Percentiles rank a stretch among this genome's conserved stretches.
These are phyloP conservation scores for Psophia crepitans DNA, from an alignment of 2,113 vertebrate species.

Conservation along the genomic window DNA sequence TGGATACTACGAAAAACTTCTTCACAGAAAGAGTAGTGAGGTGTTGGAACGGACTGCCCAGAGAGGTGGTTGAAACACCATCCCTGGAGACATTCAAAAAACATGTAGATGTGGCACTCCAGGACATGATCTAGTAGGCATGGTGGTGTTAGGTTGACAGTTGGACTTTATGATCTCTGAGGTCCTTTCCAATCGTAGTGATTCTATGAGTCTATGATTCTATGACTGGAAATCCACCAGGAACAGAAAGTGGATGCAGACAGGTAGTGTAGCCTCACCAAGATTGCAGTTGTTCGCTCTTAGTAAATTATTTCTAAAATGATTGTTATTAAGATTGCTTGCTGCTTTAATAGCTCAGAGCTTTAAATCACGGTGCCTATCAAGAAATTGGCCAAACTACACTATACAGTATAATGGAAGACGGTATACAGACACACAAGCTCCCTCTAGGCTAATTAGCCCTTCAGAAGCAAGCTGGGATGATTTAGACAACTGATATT, in stretches of 20 bases:
- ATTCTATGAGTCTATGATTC: no score
- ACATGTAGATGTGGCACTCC: no score
- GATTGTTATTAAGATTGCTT: background rate
- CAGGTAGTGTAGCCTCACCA: background rate
- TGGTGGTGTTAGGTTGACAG: no score
- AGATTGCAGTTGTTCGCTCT: background rate
- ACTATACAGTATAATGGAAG: background rate
- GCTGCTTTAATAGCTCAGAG: background rate
- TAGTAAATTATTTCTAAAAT: background rate
- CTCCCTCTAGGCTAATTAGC: background rate
- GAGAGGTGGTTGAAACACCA: no score
- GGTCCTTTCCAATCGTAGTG: no score
- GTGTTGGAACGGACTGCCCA: no score
- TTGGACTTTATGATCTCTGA: no score
- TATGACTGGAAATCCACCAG: background rate
- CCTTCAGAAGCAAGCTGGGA: background rate
- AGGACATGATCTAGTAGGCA: no score
- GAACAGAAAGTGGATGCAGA: background rate
- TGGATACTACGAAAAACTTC: no score
- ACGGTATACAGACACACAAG: background rate
- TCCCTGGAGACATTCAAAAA: no score
- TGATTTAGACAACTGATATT: background rate
- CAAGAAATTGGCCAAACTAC: background rate
- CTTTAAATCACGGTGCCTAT: background rate
- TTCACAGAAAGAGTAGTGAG: no score